Evolutionary conservation across 2,888 invertebrate species (phyloP), one percentile per base, ranked within the genome.

Genomic region (Erebia epiphron): DNA sequence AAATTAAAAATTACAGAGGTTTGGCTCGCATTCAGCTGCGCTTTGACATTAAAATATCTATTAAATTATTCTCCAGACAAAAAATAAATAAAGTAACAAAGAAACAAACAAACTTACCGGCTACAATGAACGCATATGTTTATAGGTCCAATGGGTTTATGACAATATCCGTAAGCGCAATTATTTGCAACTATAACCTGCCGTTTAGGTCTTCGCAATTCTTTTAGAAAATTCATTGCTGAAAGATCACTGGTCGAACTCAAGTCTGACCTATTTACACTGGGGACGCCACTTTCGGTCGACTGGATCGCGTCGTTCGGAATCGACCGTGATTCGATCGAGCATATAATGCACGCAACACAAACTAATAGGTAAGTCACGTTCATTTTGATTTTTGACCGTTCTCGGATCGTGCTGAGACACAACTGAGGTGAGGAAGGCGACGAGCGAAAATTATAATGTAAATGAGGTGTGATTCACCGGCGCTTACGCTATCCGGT

Each of bases 361-460:
- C 35, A 46, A 46, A 57, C 1, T 16, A 66, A 57, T 16, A 66
- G 66, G 4, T 56, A 57, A 14, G 57, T 26, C 56, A 46, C 43
- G n/a, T 66, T 46, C 66, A 66, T 66, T 43, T 66, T 21, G 66
- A 56, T 57, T 66, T 43, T 66, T 21, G 66, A 56, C 66, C 10
- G 21, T 10, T 14, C 56, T 14, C 56, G 16, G 13, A 62, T 21
- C 21, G 18, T 10, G 9, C 66, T 56, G 43, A 14, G 16, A 14
- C 56, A 56, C 62, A 49, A 62, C 62, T 62, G 62, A 62, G 62
- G 49, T 62, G 62, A 49, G 62, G 49, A 49, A 5, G 18, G 46
- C 46, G 0, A 61, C 1, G 61, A 18, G 13, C 13, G 10, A 1
- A 18, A 46, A 21, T 61, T 46, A 26, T 49, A 62, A 35, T 8